Evolutionary conservation across 1,140 invertebrate genomes (phyloP).

Genomic region (Elymnias hypermnestra): DNA sequence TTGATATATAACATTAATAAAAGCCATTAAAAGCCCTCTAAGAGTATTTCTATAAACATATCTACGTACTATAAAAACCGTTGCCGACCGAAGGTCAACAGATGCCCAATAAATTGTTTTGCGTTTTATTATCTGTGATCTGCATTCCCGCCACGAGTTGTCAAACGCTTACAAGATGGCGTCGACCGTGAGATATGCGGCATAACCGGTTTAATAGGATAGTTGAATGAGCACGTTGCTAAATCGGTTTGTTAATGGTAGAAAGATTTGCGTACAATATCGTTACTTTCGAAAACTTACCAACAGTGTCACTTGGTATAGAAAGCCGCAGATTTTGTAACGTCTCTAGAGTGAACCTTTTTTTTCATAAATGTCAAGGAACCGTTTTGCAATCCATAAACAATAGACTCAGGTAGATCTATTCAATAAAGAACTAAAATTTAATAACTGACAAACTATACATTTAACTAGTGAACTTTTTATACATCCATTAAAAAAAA

Average conservation of each 20-base stretch:
- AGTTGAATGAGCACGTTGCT: slow-evolving; percentile 15
- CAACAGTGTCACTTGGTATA: background rate
- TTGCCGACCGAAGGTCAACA: background rate
- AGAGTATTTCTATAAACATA: no score
- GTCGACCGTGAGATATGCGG: slow-evolving; percentile 10
- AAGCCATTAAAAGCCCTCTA: no score
- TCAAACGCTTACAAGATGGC: slow-evolving; percentile 12
- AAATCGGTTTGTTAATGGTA: slow-evolving; percentile 3
- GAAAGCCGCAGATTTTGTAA: background rate
- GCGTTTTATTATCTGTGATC: background rate
- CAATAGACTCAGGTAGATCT: no score
- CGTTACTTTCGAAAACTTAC: background rate
- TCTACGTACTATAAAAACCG: background rate
- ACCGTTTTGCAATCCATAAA: no score
- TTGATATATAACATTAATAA: no score
- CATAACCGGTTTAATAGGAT: slow-evolving; percentile 12
- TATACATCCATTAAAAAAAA: no score
- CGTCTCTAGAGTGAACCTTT: background rate
- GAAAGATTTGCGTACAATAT: slow-evolving; percentile 9
- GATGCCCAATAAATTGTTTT: background rate
- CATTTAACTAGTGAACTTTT: no score
- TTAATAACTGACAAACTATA: no score
- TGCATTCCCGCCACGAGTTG: slow-evolving; percentile 8
- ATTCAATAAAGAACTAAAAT: no score
- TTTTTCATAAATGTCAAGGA: no score